phyloP scores from a whole-genome alignment of 2,797 vertebrate species.

The Bovichtus diacanthus region DNA sequence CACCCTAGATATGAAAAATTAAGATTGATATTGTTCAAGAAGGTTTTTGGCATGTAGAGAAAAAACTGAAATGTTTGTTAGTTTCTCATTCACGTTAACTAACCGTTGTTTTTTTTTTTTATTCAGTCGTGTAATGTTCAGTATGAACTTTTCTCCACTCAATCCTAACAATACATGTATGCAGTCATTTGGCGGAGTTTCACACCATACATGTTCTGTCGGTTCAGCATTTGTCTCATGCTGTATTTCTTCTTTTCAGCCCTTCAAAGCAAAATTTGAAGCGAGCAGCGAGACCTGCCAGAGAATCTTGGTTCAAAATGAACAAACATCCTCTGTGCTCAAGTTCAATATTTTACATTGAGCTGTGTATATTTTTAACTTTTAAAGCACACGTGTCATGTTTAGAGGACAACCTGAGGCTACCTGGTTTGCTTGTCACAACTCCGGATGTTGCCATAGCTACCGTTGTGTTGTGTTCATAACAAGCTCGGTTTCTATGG shows the following conservation, averaged over 20 bases:
- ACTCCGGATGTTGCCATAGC: conserved; percentile 78
- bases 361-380: conserved; percentile 66
- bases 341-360: conserved; percentile 52
- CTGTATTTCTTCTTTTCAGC: conserved; percentile 71
- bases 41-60: conserved; percentile 87
- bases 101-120: conserved; percentile 4
- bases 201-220: conserved; percentile 56
- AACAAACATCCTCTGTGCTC: conserved; percentile 65
- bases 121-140: conserved; percentile 10
- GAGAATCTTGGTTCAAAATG: conserved; percentile 35
- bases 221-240: conserved; percentile 52
- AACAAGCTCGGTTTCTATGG: conserved; percentile 79
- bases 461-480: conserved; percentile 76
- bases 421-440: conserved; percentile 72
- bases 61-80: conserved; percentile 72
- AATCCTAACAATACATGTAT: conserved; percentile 58
- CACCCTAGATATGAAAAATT: conserved; percentile 70
- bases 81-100: conserved; percentile 9
- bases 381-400: conserved; percentile 72
- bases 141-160: conserved; percentile 11
- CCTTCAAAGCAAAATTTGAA: conserved; percentile 73
- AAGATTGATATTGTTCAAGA: conserved; percentile 53
- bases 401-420: conserved; percentile 62
- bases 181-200: conserved; percentile 12
- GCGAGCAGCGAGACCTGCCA: conserved; percentile 50